Percentiles rank a stretch among this genome's conserved stretches.
Conservation (phyloP, 2,113 vertebrate genomes). For the Anoplopoma fimbria region DNA sequence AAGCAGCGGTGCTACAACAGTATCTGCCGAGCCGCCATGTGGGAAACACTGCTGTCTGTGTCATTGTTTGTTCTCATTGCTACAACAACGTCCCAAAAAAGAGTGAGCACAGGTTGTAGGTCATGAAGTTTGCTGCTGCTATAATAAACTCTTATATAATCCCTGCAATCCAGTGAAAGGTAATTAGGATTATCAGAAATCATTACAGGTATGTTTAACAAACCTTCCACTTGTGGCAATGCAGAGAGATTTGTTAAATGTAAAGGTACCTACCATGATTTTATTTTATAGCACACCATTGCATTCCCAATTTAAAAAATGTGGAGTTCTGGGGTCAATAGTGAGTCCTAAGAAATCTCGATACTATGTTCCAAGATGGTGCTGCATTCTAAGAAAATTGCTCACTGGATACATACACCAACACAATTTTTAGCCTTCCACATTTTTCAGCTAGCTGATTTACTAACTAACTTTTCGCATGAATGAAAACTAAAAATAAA, state of each 20-base stretch:
- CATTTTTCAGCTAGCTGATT: neutral
- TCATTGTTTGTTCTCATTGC: conserved; percentile 50
- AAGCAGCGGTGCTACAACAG: conserved; percentile 21
- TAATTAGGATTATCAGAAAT: neutral
- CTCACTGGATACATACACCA: neutral
- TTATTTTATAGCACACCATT: neutral
- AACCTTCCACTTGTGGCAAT: neutral
- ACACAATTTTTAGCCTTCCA: neutral
- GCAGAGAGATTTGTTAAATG: neutral
- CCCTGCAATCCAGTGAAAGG: neutral
- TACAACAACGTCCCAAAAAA: conserved; percentile 29
- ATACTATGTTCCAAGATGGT: neutral
- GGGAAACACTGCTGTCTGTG: conserved; percentile 41
- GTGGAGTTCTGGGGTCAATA: neutral
- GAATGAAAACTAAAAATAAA: neutral
- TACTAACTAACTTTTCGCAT: neutral
- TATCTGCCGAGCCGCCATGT: conserved; percentile 14
- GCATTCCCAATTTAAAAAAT: neutral
- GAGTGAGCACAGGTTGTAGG: neutral
- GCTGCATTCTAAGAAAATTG: neutral
- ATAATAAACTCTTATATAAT: neutral
- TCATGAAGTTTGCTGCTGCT: conserved; percentile 1
- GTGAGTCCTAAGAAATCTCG: neutral
- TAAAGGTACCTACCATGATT: neutral
- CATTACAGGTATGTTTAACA: neutral